phyloP scores from a whole-genome alignment of 2,888 invertebrate species.

The Trichopoda pennipes region DNA sequence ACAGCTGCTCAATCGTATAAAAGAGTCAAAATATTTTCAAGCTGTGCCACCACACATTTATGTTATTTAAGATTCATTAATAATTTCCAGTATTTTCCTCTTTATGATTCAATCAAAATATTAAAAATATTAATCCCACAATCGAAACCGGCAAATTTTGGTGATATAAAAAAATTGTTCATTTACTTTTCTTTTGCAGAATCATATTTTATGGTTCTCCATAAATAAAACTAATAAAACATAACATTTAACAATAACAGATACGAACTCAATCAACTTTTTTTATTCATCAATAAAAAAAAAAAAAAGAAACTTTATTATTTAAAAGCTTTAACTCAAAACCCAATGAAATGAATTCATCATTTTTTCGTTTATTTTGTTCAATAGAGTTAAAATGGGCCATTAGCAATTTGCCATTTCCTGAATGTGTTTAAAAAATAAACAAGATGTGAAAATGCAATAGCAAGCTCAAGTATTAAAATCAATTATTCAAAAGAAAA shows the following conservation, averaged over 20 bases:
- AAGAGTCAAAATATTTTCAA: neutral
- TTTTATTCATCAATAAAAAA: neutral
- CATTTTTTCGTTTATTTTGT: too few species aligned
- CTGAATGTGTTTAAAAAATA: too few species aligned
- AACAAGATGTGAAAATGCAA: too few species aligned
- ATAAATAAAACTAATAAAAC: slow-evolving; percentile 10
- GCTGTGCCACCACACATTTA: neutral
- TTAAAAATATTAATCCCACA: neutral
- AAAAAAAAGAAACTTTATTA: neutral
- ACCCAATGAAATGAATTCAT: too few species aligned
- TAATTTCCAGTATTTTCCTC: neutral
- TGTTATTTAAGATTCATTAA: neutral
- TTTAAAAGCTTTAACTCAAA: neutral
- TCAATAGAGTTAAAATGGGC: too few species aligned
- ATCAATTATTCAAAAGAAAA: too few species aligned
- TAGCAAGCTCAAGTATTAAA: too few species aligned
- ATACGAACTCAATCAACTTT: neutral
- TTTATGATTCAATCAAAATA: neutral
- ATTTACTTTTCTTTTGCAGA: neutral
- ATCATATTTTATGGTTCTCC: neutral
- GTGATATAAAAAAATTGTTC: neutral
- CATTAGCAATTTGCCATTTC: too few species aligned
- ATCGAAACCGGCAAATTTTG: neutral
- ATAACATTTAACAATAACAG: neutral
- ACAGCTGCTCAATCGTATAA: too few species aligned